Evolutionary conservation across 2,797 vertebrate genomes (phyloP).

Genomic region (Liparis tanakae): DNA sequence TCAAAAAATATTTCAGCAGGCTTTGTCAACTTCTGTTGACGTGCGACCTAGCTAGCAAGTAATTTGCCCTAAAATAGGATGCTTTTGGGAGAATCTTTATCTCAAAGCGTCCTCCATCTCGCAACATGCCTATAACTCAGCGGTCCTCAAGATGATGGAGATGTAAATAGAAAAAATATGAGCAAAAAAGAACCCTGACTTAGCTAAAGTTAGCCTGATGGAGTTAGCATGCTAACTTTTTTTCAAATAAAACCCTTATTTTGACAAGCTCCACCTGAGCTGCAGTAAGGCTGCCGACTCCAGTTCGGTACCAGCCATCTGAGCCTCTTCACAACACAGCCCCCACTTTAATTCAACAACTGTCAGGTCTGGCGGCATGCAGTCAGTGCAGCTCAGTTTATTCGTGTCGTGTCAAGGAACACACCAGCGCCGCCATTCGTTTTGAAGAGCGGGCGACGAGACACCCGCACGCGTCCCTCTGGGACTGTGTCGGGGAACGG

Average conservation of each 20-base stretch:
- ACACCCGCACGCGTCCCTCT: conserved; percentile 28
- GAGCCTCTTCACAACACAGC: conserved; percentile 58
- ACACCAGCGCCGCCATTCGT: conserved; percentile 44
- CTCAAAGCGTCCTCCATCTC: conserved; percentile 43
- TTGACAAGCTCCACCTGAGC: conserved; percentile 42
- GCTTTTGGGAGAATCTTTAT: conserved; percentile 17
- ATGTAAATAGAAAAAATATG: conserved; percentile 43
- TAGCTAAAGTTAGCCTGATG: conserved; percentile 48
- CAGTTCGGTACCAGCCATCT: conserved; percentile 34
- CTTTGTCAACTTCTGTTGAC: conserved; percentile 41
- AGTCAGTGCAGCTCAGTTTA: conserved; percentile 52
- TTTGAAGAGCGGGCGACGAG: conserved; percentile 49
- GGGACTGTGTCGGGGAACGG: conserved; percentile 21
- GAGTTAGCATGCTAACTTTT: conserved; percentile 48
- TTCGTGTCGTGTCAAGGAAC: conserved; percentile 62
- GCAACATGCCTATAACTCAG: conserved; percentile 37
- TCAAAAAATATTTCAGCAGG: conserved; percentile 44
- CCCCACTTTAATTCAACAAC: conserved; percentile 59
- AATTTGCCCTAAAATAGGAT: conserved; percentile 51
- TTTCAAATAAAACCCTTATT: conserved; percentile 52
- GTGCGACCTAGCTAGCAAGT: conserved; percentile 34
- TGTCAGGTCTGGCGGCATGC: conserved; percentile 54
- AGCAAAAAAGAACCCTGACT: conserved; percentile 37
- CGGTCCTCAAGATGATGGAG: conserved; percentile 24
- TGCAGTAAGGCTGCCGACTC: conserved; percentile 33